Base-by-base conservation (phyloP, 2,113 vertebrate species). In the Tor tambroides region DNA sequence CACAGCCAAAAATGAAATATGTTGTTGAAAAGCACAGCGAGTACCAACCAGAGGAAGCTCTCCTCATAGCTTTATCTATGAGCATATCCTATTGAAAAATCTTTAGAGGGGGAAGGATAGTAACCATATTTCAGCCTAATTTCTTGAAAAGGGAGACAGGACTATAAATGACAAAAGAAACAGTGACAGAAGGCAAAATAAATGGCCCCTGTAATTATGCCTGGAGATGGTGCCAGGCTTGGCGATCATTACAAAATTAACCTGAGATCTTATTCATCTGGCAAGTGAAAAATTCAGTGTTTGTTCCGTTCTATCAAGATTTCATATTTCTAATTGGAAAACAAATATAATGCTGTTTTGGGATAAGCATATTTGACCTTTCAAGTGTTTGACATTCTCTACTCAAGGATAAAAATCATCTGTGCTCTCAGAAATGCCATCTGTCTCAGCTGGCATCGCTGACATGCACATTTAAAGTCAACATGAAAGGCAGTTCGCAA, bases 241-340 rank as follows among this genome's bases (percentile, higher is more conserved):
- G 65, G 87, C 89, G 85, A 92, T 94, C 92, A 93, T 93, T 91
- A 91, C 89, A 86, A 90, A 92, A 92, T 93, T 91, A 93, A 93
- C 91, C 88, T 89, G 91, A 83, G 72, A 91, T 91, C 9, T 75
- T 87, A 89, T 84, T 88, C 87, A 88, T 87, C 63, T 85, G 61
- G 43, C 63, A 79, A 43, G 38, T 75, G 67, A 78, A 49, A 84
- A 87, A 85, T 89, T 83, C 85, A 79, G 46, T 3, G 56, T 88
- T 89, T 41, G 35, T 80, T 69, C 80, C 59, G 72, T 85, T 86
- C 65, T 76, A 82, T 84, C 89, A 87, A 76, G 84, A 61, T 80
- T 79, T 83, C 83, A 71, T 75, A 46, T 61, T 89, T 89, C 72
- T 76, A 83, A 86, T 82, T 84, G 46, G 17, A 30, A 51, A 51